Evolutionary conservation across 2,888 invertebrate genomes (phyloP).

Genomic region (Pollenia amentaria): DNA sequence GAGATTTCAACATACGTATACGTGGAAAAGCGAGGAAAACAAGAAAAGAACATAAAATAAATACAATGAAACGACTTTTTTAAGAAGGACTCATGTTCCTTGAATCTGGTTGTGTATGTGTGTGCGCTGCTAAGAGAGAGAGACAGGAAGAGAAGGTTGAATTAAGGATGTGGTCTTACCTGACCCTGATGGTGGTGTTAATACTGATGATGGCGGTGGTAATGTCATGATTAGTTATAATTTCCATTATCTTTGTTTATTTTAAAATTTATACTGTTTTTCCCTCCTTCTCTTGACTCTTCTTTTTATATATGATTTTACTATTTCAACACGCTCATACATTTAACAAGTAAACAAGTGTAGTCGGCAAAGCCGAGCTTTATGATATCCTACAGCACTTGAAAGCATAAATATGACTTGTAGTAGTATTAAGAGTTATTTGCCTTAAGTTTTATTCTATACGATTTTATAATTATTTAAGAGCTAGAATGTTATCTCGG

Average conservation of each 20-base stretch:
- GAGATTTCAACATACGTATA: background rate
- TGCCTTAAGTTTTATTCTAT: no score
- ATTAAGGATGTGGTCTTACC: background rate
- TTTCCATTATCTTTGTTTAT: constrained; percentile 32
- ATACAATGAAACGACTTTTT: constrained; percentile 24
- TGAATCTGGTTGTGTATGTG: background rate
- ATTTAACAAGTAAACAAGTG: no score
- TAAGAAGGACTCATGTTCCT: background rate
- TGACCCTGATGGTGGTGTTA: constrained; percentile 17
- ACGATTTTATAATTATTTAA: no score
- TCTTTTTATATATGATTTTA: background rate
- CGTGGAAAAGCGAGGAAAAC: background rate
- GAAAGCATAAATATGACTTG: no score
- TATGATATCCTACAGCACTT: no score
- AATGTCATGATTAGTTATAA: constrained; percentile 41
- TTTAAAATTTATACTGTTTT: background rate
- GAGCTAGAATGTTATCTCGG: no score
- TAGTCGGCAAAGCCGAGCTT: no score
- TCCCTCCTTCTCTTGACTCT: background rate
- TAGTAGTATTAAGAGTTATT: no score
- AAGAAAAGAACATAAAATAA: constrained; percentile 34
- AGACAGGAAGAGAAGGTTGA: no score
- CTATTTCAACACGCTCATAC: background rate
- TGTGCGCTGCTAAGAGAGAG: background rate
- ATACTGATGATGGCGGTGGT: background rate